phyloP scores from a whole-genome alignment of 2,797 vertebrate species.

The Labeo calbasu region DNA sequence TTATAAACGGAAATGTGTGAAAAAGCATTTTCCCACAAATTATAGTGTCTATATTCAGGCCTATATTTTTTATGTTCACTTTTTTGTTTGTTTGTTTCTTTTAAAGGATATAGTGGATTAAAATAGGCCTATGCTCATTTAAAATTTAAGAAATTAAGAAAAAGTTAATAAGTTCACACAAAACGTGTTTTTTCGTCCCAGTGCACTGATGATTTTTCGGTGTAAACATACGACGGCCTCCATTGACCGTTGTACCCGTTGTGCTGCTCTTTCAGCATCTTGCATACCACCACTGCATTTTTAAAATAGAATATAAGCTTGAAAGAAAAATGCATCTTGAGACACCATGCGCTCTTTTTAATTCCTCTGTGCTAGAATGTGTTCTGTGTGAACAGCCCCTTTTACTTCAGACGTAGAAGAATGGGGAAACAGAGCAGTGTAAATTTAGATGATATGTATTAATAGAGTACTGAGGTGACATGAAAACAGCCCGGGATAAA shows the following conservation, averaged over 20 bases:
- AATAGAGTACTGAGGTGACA: conserved; percentile 14
- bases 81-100: neutral
- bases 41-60: neutral
- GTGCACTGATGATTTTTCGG: neutral
- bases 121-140: neutral
- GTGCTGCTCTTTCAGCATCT: neutral
- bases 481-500: conserved; percentile 7
- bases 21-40: neutral
- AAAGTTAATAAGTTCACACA: neutral
- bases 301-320: neutral
- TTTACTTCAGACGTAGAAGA: neutral
- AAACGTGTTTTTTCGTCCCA: neutral
- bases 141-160: neutral
- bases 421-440: neutral
- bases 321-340: neutral
- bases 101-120: neutral
- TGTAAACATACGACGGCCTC: neutral
- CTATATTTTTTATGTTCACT: neutral
- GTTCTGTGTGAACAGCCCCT: neutral
- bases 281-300: neutral
- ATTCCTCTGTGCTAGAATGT: neutral
- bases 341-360: neutral
- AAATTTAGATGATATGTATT: conserved; percentile 20
- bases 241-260: neutral
- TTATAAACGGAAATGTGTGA: neutral